Base-by-base conservation (phyloP, 1,140 invertebrate species). In the Drosophila ficusphila region DNA sequence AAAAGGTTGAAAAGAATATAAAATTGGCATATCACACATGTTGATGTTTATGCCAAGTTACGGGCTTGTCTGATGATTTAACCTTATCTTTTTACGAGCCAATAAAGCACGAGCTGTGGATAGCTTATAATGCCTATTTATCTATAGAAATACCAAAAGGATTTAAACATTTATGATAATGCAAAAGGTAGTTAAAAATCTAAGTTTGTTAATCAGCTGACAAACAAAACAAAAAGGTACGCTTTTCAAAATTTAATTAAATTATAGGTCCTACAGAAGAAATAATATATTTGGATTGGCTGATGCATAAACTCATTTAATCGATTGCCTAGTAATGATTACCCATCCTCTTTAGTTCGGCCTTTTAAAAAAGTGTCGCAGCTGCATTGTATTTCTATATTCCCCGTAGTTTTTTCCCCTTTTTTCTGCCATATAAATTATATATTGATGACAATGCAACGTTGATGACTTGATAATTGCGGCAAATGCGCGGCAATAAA, bases 391-490 rank as follows among this genome's bases (percentile, higher is more conserved):
- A 48, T 71, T 46, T 53, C 49, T 62, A 42, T 75, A 25, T 49
- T 60, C 38, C 42, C 12, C 46, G n/a, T 41, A 8, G 57, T 64
- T 65, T 23, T 52, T 75, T n/a, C 18, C 19, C 41, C 16, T 53
- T 57, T 64, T 52, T 38, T 65, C 9, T 27, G 62, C 62, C 53
- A 53, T 61, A 86, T 81, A 88, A 85, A 89, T 85, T 74, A 65
- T 69, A 69, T 64, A 81, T 85, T 89, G 76, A 89, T 81, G 85
- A 77, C 86, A 89, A 89, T 89, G 73, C 81, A 77, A 73, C 65
- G 79, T 89, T 89, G 85, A 89, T 89, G 79, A 89, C 76, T 81
- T 76, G 85, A 89, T 89, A 89, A 89, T 89, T 89, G 79, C 77
- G 56, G 77, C 86, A 86, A 81, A 88, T 88, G 82, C 83, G 83